Evolutionary conservation across 2,797 vertebrate species (phyloP).

Genomic region (Spinus pinus): DNA sequence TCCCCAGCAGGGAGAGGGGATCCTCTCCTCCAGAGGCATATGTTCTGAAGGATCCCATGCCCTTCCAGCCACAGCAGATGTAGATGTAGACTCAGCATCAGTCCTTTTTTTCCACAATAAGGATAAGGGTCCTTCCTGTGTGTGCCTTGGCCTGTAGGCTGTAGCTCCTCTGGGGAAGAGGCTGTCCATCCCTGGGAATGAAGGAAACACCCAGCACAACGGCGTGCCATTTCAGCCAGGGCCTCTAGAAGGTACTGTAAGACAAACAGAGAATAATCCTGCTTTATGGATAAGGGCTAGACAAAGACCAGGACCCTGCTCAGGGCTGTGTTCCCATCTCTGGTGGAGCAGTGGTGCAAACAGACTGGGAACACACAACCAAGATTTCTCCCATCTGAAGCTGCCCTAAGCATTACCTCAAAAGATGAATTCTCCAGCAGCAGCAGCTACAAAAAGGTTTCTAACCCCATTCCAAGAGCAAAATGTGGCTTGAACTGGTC

Average conservation of each 20-base stretch:
- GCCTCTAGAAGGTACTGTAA: slow-evolving; percentile 54
- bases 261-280: slow-evolving; percentile 12
- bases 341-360: neutral
- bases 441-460: neutral
- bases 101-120: neutral
- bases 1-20: neutral
- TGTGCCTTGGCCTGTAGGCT: neutral
- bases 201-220: neutral
- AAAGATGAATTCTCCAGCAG: slow-evolving; percentile 16
- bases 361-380: neutral
- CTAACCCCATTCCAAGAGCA: slow-evolving; percentile 6
- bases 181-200: neutral
- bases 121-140: neutral
- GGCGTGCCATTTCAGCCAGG: neutral
- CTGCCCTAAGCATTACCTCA: slow-evolving; percentile 32
- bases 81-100: neutral
- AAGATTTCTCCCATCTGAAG: neutral
- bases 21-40: no score
- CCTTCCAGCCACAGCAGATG: neutral
- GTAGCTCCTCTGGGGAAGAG: neutral
- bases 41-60: neutral
- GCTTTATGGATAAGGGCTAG: neutral
- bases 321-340: neutral
- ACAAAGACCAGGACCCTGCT: neutral
- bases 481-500: slow-evolving; percentile 31